phyloP scores from a whole-genome alignment of 1,140 invertebrate species.

The Nymphalis io region DNA sequence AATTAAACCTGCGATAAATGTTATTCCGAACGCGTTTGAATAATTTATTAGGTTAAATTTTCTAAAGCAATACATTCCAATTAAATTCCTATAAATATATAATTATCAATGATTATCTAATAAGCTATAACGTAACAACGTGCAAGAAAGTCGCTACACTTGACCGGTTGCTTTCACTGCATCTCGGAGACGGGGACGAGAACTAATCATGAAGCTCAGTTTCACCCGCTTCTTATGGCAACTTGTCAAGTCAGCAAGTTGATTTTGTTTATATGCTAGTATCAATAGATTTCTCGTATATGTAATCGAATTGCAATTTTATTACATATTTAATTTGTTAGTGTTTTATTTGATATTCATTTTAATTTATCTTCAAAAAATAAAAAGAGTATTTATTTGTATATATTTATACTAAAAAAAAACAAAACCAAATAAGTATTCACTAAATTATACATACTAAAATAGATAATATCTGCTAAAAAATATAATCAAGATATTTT shows the following conservation, averaged over 20 bases:
- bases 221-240: constrained; percentile 30
- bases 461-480: too few species aligned
- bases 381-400: too few species aligned
- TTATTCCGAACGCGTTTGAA: neutral
- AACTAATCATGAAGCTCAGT: constrained; percentile 19
- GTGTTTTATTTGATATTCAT: too few species aligned
- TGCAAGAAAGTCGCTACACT: constrained; percentile 44
- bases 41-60: neutral
- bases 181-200: neutral
- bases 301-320: too few species aligned
- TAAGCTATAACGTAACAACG: constrained; percentile 25
- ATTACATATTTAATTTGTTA: neutral
- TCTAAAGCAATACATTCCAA: neutral
- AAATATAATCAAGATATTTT: too few species aligned
- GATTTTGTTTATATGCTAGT: neutral
- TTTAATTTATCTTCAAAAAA: too few species aligned
- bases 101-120: constrained; percentile 31
- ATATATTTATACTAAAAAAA: too few species aligned
- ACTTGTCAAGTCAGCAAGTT: neutral
- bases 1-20: too few species aligned
- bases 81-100: constrained; percentile 9
- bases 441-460: neutral
- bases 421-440: too few species aligned
- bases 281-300: neutral
- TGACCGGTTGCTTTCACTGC: constrained; percentile 48